Evolutionary conservation across 2,888 invertebrate genomes (phyloP).

Genomic region (Caenorhabditis becei): DNA sequence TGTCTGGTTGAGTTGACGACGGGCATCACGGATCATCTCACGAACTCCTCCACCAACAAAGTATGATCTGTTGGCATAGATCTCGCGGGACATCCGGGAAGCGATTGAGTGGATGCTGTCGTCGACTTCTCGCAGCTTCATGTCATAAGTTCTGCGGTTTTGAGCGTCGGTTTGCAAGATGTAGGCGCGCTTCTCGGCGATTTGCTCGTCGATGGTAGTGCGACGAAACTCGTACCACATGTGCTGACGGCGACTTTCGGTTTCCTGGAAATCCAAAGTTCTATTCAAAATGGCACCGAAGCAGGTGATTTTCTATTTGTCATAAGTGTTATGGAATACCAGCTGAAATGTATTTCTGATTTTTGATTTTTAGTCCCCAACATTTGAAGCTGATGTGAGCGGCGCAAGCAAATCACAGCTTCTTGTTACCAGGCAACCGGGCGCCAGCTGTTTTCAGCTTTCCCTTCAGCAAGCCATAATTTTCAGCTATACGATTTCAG

Average conservation of each 20-base stretch:
- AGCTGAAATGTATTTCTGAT: too few relatives aligned
- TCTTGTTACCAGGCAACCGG: too few relatives aligned
- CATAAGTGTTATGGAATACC: too few relatives aligned
- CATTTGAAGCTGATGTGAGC: too few relatives aligned
- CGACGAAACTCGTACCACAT: slow-evolving; percentile 15
- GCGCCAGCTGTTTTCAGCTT: too few relatives aligned
- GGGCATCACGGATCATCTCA: background rate
- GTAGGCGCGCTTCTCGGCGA: background rate
- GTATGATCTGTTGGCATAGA: background rate
- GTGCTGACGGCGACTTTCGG: background rate
- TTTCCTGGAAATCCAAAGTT: slow-evolving; percentile 12
- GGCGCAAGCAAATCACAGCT: too few relatives aligned
- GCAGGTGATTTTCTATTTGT: background rate
- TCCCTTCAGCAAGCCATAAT: too few relatives aligned
- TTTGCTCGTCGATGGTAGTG: background rate
- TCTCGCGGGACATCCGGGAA: background rate
- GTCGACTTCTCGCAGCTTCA: background rate
- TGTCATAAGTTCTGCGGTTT: background rate
- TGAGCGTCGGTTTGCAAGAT: background rate
- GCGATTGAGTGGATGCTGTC: background rate
- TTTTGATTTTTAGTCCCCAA: too few relatives aligned
- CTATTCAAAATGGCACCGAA: background rate
- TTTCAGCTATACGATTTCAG: too few relatives aligned
- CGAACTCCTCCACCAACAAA: background rate
- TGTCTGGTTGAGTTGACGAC: background rate